Percentiles rank a stretch among this genome's conserved stretches.
Conservation (phyloP, 2,797 vertebrate species). For the Tangara arthus region DNA sequence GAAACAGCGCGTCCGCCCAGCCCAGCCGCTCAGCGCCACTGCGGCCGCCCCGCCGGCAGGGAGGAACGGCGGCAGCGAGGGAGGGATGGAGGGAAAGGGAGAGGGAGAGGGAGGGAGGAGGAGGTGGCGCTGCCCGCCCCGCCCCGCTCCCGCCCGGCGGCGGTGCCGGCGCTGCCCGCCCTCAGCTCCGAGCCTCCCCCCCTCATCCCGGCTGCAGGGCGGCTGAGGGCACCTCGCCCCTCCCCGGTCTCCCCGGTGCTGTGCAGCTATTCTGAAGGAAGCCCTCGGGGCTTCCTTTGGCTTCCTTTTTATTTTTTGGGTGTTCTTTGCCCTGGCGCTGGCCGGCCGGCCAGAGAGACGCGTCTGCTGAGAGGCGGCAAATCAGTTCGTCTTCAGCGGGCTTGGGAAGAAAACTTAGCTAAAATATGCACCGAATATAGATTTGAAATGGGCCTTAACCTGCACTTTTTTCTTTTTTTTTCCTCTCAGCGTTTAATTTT, state of each 20-base stretch:
- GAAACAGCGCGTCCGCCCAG: neutral
- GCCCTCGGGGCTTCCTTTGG: neutral
- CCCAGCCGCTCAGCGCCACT: constrained; percentile 56
- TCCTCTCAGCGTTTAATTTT: neutral
- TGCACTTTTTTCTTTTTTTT: rapidly evolving
- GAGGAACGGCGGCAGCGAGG: neutral
- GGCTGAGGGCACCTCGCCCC: neutral
- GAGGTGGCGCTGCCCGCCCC: neutral
- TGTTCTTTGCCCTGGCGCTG: neutral
- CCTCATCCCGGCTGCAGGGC: neutral
- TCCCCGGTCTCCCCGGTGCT: too few relatives aligned
- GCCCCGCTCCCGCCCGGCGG: neutral
- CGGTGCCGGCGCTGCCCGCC: neutral
- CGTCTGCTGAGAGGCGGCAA: neutral
- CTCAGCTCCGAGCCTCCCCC: neutral
- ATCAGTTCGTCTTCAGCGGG: neutral
- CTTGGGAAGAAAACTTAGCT: neutral
- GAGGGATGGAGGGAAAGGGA: neutral
- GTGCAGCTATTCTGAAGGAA: neutral
- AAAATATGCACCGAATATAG: neutral
- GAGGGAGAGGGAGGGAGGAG: neutral
- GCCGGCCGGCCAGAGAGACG: neutral
- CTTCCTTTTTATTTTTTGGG: neutral
- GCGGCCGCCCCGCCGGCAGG: constrained; percentile 49
- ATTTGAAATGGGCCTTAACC: neutral